phyloP scores from a whole-genome alignment of 2,113 vertebrate species.

The Deroptyus accipitrinus region DNA sequence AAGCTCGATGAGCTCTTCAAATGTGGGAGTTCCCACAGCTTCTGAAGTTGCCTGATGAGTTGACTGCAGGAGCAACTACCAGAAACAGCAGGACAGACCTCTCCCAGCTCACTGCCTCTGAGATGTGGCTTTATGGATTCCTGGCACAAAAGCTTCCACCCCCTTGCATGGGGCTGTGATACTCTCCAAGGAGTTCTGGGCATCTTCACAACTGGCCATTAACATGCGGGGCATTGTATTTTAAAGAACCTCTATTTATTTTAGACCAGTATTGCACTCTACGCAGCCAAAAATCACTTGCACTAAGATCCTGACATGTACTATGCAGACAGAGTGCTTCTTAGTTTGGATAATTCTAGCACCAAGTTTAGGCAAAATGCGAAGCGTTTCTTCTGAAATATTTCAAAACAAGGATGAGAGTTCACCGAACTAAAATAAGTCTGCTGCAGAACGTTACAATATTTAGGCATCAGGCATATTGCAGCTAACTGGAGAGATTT shows the following conservation, averaged over 20 bases:
- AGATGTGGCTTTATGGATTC: not conserved
- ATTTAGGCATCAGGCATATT: constrained; percentile 46
- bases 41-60: not conserved
- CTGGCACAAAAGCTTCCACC: not conserved
- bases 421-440: not conserved
- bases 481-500: not conserved
- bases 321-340: not conserved
- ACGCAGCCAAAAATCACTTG: not conserved
- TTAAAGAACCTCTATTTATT: not conserved
- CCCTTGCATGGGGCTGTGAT: rapidly evolving
- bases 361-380: not conserved
- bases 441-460: not conserved
- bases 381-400: constrained; percentile 9
- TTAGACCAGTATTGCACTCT: not conserved
- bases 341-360: not conserved
- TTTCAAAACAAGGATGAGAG: constrained; percentile 33
- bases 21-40: not conserved
- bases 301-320: not conserved
- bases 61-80: not conserved
- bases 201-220: not conserved
- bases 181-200: not conserved
- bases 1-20: not conserved
- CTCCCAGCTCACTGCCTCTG: not conserved
- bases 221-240: not conserved
- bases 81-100: not conserved